These are phyloP conservation scores for Drosophila yooni DNA, from an alignment of 2,888 invertebrate species.

Conservation along the genomic window DNA sequence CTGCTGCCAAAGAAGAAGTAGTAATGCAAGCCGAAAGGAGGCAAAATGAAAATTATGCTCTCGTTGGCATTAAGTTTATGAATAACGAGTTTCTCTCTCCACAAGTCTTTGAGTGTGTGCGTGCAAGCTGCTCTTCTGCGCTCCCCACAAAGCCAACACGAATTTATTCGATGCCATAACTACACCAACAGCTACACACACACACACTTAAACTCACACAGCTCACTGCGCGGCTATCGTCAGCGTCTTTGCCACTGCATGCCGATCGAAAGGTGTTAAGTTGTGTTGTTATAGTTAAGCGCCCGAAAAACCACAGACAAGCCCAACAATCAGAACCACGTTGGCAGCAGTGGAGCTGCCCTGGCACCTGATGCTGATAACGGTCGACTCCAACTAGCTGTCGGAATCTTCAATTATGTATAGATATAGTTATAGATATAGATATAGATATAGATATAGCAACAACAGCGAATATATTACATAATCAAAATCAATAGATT, in stretches of 20 bases:
- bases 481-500: not conserved
- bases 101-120: slow-evolving; percentile 23
- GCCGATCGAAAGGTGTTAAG: slow-evolving; percentile 77
- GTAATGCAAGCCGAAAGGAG: slow-evolving; percentile 60
- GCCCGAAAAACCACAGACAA: slow-evolving; percentile 65
- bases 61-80: slow-evolving; percentile 78
- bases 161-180: slow-evolving; percentile 73
- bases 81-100: slow-evolving; percentile 67
- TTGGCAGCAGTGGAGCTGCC: slow-evolving; percentile 26
- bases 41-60: slow-evolving; percentile 77
- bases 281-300: slow-evolving; percentile 74
- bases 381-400: not conserved
- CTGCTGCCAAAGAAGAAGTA: slow-evolving; percentile 42
- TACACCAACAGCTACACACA: slow-evolving; percentile 34
- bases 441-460: not conserved
- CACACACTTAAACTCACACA: slow-evolving; percentile 1
- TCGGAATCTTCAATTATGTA: not conserved
- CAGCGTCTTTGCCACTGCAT: slow-evolving; percentile 36
- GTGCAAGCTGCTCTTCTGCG: slow-evolving; percentile 33
- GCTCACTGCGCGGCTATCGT: slow-evolving; percentile 22
- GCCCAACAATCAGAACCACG: slow-evolving; percentile 53
- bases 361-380: not conserved
- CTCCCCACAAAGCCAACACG: slow-evolving; percentile 65
- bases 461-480: not conserved
- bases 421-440: not conserved